Base-by-base conservation (phyloP, 2,113 vertebrate species). In the Haemorhous mexicanus region DNA sequence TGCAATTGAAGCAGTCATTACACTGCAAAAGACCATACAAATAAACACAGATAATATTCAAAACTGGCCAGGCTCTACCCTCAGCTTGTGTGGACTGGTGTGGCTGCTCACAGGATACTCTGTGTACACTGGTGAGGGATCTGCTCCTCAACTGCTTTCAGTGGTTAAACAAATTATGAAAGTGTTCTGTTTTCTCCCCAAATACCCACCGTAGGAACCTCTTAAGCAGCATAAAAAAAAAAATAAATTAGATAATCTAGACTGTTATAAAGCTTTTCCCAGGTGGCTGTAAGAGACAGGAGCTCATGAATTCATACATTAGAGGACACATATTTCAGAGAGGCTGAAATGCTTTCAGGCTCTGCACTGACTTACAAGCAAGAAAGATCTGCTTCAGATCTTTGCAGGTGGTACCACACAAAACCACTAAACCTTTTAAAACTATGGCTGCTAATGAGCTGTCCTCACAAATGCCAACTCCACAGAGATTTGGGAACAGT, bases 1-100 rank as follows among this genome's bases (percentile, higher is more conserved):
- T 83, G 84, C 58, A 95, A 56, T 72, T 92, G 75, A 96, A 96
- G 87, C 73, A 94, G 83, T 53, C n/a, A 55, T 93, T 75, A 44
- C 43, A 74, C 82, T 86, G 78, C 72, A 88, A 84, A 90, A 87
- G 26, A 95, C 52, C 82, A 53, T 50, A 84, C 5, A 88, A 91
- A 79, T 53, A 26, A 56, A 53, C 39, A 87, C 33, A 84, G 46
- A 68, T 15, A 88, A 86, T 43, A 79, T 39, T 50, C n/a, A 76
- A 73, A 93, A 58, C 37, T 68, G 37, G 75, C 37, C 35, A 81
- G 79, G 68, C 37, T 86, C 61, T 86, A 15, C 28, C 26, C 35
- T 90, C 61, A 75, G 68, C 18, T 52, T 44, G 6, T 78, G 41
- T 77, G 72, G 56, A 49, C 75, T 67, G 55, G 30, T 0, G 0